Percentiles rank a stretch among this genome's conserved stretches.
Evolutionary conservation across 2,888 invertebrate genomes (phyloP).

Genomic region (Lasioglossum vierecki): DNA sequence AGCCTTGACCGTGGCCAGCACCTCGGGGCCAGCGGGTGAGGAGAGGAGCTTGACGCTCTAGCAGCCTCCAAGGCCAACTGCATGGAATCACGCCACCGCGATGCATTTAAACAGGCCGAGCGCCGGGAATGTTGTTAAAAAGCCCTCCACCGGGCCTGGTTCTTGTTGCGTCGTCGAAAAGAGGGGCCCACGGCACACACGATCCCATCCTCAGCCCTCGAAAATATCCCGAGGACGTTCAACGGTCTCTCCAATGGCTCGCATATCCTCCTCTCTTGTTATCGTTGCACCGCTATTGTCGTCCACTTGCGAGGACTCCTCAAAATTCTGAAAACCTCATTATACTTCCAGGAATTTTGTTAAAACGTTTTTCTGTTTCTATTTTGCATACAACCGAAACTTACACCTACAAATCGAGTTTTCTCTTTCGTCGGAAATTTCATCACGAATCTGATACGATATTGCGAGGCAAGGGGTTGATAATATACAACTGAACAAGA

Average conservation of each 20-base stretch:
- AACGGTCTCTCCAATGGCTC: slow-evolving; percentile 2
- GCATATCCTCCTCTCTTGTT: neutral
- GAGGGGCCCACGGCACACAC: neutral
- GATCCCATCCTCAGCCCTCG: neutral
- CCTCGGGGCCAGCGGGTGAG: slow-evolving; percentile 79
- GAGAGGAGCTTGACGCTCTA: slow-evolving; percentile 74
- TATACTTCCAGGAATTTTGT: neutral
- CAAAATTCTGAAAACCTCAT: neutral
- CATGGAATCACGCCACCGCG: slow-evolving; percentile 76
- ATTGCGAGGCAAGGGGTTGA: neutral
- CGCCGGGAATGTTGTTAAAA: slow-evolving; percentile 65
- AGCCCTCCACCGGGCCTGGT: slow-evolving; percentile 23
- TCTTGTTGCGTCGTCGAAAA: slow-evolving; percentile 25
- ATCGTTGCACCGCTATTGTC: neutral
- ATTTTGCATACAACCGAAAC: neutral
- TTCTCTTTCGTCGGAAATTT: neutral
- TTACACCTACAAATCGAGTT: neutral
- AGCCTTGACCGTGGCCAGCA: slow-evolving; percentile 83
- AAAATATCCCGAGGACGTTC: slow-evolving; percentile 15
- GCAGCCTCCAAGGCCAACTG: slow-evolving; percentile 81
- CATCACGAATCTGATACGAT: neutral
- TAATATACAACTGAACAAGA: neutral
- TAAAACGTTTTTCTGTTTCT: neutral
- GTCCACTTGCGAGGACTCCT: neutral
- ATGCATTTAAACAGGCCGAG: slow-evolving; percentile 72